These are phyloP conservation scores for Dromius quadrimaculatus DNA, from an alignment of 2,888 invertebrate genomes.

Conservation along the genomic window DNA sequence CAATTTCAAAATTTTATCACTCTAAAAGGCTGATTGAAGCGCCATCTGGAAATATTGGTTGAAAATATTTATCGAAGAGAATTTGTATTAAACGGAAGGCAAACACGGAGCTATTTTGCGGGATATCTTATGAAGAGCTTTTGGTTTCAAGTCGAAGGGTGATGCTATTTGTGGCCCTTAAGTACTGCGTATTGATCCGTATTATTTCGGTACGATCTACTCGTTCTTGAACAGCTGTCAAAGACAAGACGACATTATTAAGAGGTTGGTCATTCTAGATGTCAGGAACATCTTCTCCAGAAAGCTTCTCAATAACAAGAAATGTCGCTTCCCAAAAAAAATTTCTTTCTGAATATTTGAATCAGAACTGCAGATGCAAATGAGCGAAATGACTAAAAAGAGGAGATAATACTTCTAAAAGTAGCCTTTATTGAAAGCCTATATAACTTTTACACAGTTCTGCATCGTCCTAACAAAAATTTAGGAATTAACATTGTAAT, in stretches of 20 bases:
- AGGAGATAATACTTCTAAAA: conserved; percentile 13
- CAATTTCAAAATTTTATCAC: conserved; percentile 26
- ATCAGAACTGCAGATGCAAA: conserved; percentile 15
- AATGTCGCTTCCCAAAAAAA: background rate
- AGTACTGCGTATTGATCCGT: conserved; percentile 35
- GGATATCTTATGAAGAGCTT: conserved; percentile 30
- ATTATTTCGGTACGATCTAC: conserved; percentile 24
- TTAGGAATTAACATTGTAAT: no score
- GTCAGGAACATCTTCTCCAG: conserved; percentile 4
- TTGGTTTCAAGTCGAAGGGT: conserved; percentile 16
- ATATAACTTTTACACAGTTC: no score
- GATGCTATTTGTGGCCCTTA: conserved; percentile 19
- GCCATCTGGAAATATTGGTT: conserved; percentile 23
- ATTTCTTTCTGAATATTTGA: conserved; percentile 5
- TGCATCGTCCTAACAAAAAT: no score
- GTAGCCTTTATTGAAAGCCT: no score
- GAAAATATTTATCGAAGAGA: conserved; percentile 29
- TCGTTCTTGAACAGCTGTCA: conserved; percentile 34
- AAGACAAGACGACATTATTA: conserved; percentile 3
- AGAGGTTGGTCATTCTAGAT: background rate
- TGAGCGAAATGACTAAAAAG: background rate
- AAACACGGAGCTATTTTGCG: conserved; percentile 1
- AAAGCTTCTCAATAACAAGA: no score
- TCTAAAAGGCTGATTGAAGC: conserved; percentile 14
- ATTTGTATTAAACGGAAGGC: conserved; percentile 24